Evolutionary conservation across 1,140 invertebrate genomes (phyloP).

Genomic region (Riptortus pedestris): DNA sequence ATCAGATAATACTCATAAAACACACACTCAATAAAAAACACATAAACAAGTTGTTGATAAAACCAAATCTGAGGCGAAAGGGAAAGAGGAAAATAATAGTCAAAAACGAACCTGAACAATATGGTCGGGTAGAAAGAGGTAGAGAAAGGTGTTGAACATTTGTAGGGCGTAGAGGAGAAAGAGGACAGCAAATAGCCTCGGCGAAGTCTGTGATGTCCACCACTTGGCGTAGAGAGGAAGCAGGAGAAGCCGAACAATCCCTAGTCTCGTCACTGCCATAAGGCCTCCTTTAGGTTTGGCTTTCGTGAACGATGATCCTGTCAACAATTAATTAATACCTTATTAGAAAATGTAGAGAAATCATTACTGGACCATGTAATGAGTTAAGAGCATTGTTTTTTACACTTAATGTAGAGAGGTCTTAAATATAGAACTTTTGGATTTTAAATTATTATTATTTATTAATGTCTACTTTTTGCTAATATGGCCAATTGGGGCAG

Average conservation of each 20-base stretch:
- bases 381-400: neutral
- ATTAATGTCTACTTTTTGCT: too few species aligned
- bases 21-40: neutral
- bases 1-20: too few species aligned
- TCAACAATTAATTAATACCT: constrained; percentile 29
- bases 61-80: too few species aligned
- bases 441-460: too few species aligned
- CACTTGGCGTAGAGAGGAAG: constrained; percentile 72
- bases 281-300: constrained; percentile 83
- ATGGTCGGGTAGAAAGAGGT: constrained; percentile 36
- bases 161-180: constrained; percentile 67
- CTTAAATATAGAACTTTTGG: too few species aligned
- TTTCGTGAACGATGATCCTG: constrained; percentile 87
- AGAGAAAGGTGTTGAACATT: constrained; percentile 55
- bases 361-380: neutral
- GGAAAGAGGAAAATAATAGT: neutral
- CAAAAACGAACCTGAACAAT: constrained; percentile 30
- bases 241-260: constrained; percentile 64
- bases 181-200: constrained; percentile 56
- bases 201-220: constrained; percentile 81
- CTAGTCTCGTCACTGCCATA: constrained; percentile 66
- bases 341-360: neutral
- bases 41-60: neutral
- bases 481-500: too few species aligned
- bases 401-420: neutral